Percentiles rank a stretch among this genome's conserved stretches.
These are phyloP conservation scores for Helicoverpa armigera DNA, from an alignment of 1,140 invertebrate genomes.

Conservation along the genomic window DNA sequence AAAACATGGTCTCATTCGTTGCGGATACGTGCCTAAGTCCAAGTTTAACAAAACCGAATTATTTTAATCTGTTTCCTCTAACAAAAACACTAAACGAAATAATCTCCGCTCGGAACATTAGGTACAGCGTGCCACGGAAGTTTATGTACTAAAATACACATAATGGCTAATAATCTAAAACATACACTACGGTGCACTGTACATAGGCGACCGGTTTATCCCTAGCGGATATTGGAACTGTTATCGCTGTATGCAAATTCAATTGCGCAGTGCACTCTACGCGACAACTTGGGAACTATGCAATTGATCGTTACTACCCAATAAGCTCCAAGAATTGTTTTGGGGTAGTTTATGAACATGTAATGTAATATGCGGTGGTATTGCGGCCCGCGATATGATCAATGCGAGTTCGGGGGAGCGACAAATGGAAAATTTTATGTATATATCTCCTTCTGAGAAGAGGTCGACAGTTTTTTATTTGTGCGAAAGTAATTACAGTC, in stretches of 20 bases:
- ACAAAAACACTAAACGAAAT: neutral
- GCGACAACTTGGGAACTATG: slow-evolving; percentile 56
- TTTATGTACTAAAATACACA: neutral
- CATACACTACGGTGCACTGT: slow-evolving; percentile 31
- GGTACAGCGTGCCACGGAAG: neutral
- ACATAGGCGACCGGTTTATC: slow-evolving; percentile 48
- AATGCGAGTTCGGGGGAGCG: too few relatives aligned
- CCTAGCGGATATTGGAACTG: slow-evolving; percentile 57
- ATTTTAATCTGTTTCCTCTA: too few relatives aligned
- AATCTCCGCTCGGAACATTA: neutral
- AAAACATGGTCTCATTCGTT: too few relatives aligned
- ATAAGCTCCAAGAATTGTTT: slow-evolving; percentile 47
- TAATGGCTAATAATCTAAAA: slow-evolving; percentile 48
- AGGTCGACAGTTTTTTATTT: too few relatives aligned
- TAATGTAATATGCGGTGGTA: neutral
- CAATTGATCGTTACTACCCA: slow-evolving; percentile 56
- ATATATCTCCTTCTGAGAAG: too few relatives aligned
- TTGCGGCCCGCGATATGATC: neutral
- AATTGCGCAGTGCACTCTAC: slow-evolving; percentile 61
- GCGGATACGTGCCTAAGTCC: too few relatives aligned
- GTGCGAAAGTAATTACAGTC: too few relatives aligned
- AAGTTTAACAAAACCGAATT: too few relatives aligned
- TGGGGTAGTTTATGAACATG: neutral
- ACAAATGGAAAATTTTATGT: too few relatives aligned
- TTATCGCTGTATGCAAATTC: slow-evolving; percentile 65